phyloP scores from a whole-genome alignment of 1,140 invertebrate species.

The Drosophila miranda region DNA sequence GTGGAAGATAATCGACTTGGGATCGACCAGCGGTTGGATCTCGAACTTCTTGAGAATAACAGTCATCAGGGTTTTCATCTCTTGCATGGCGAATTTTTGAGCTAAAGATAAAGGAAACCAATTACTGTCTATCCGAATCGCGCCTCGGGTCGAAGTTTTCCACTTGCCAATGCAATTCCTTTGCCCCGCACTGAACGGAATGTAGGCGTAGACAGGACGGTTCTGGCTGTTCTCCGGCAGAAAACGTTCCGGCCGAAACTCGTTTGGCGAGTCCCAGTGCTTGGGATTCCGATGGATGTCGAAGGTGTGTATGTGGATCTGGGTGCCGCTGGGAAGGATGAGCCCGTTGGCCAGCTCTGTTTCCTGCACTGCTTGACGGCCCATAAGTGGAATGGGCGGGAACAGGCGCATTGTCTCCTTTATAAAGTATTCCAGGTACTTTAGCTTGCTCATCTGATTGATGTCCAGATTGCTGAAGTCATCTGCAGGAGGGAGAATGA shows the following conservation, averaged over 20 bases:
- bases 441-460: constrained; percentile 84
- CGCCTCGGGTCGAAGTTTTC: background rate
- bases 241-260: constrained; percentile 91
- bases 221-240: constrained; percentile 84
- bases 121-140: too few species aligned
- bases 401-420: constrained; percentile 86
- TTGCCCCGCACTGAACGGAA: constrained; percentile 84
- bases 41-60: constrained; percentile 77
- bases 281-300: constrained; percentile 85
- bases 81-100: constrained; percentile 83
- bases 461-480: constrained; percentile 75
- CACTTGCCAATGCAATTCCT: constrained; percentile 73
- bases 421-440: constrained; percentile 86
- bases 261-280: constrained; percentile 87
- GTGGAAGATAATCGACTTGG: constrained; percentile 43
- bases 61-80: constrained; percentile 81
- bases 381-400: constrained; percentile 87
- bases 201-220: constrained; percentile 82
- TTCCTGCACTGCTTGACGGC: constrained; percentile 84
- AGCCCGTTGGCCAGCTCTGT: constrained; percentile 72
- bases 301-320: constrained; percentile 82
- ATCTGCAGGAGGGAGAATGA: constrained; percentile 23
- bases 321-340: constrained; percentile 82
- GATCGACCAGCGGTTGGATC: constrained; percentile 69
- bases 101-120: constrained; percentile 31